Base-by-base conservation (phyloP, 2,888 invertebrate genomes). In the Temnothorax rugatulus region DNA sequence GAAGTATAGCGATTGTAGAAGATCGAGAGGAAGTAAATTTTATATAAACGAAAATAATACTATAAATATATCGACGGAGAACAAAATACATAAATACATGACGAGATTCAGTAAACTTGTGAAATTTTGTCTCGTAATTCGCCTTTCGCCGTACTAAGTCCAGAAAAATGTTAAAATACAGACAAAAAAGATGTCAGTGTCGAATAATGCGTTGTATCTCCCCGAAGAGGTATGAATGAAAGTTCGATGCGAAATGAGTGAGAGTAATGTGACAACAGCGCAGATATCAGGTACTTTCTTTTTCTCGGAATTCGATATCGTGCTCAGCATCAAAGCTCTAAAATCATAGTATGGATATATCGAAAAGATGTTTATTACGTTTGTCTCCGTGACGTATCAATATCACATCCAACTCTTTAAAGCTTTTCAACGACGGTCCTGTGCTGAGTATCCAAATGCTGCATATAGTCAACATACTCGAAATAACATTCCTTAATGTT, bases 371-470 rank as follows among this genome's bases (percentile, higher is more conserved):
- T 88, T 91, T 88, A 86, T 87, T 84, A 34, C 66, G 76, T 68
- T 83, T 29, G 69, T 59, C 69, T 83, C 4, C 82, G 84, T 90
- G 75, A 61, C 18, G n/a, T 83, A 83, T 89, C 83, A 86, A 89
- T 29, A 89, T 91, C 89, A 90, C 89, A 90, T 85, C 86, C 82
- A 85, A 90, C 63, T 84, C 84, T 88, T 88, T 88, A 91, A 91
- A 91, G 90, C 91, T 89, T 91, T 79, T 86, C 85, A 75, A 85
- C 75, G 57, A 69, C 88, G 50, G 57, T 86, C 77, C 76, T 91
- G 76, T 81, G 86, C 87, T 82, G 84, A 86, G 88, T 77, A 81
- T 64, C 77, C 84, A 83, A 89, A 86, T 84, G 47, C 82, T 83
- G 69, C 84, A 61, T 84, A 83, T 85, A 69, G 50, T 84, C 83